Percentiles rank a stretch among this genome's conserved stretches.
Conservation (phyloP, 1,140 invertebrate genomes). For the Grapholita molesta region DNA sequence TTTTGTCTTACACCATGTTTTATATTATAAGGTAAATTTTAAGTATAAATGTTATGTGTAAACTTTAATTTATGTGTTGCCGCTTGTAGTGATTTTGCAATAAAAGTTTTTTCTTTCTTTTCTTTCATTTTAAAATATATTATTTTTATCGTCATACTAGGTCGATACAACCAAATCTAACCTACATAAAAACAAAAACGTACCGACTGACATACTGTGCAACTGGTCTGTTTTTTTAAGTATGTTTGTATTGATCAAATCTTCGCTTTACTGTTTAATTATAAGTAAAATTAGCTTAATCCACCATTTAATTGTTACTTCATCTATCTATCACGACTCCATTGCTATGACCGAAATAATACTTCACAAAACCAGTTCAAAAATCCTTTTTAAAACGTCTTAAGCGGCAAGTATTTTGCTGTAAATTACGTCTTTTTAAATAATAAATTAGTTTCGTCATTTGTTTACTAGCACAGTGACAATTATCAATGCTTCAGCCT, state of each 20-base stretch:
- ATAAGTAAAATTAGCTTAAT: conserved; percentile 19
- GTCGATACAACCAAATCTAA: too few species aligned
- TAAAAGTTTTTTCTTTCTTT: too few species aligned
- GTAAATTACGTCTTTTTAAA: neutral
- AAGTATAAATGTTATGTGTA: too few species aligned
- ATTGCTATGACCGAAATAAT: conserved; percentile 9
- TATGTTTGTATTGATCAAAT: neutral
- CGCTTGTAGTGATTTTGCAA: too few species aligned
- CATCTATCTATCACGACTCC: conserved; percentile 24
- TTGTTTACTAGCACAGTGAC: neutral
- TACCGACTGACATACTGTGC: too few species aligned
- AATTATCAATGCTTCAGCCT: neutral
- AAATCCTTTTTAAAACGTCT: neutral
- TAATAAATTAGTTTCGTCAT: neutral
- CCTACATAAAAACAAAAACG: too few species aligned
- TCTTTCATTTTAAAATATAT: too few species aligned
- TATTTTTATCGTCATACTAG: too few species aligned
- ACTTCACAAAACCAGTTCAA: neutral
- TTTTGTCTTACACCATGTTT: too few species aligned
- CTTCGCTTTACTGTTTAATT: neutral
- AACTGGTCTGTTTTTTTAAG: too few species aligned
- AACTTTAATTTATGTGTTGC: too few species aligned
- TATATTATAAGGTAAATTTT: too few species aligned
- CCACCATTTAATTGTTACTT: conserved; percentile 31
- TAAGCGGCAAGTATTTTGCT: neutral